A percentile compares a stretch with the other conserved stretches of the same genome.
These are phyloP conservation scores for Anagrus nilaparvatae DNA, from an alignment of 1,140 invertebrate genomes.

Conservation along the genomic window DNA sequence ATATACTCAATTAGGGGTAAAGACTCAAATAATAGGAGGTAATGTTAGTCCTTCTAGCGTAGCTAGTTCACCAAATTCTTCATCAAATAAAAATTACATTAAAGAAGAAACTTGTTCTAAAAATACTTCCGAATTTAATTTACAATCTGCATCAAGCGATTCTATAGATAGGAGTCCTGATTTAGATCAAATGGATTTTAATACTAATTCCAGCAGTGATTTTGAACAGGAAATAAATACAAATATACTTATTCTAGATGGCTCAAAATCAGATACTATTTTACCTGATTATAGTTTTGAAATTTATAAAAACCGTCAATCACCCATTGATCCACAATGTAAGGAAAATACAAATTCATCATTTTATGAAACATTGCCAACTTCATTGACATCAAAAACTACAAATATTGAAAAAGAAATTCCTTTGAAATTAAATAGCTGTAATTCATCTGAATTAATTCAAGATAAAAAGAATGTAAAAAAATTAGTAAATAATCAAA, in stretches of 20 bases:
- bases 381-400: no score
- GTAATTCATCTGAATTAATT: no score
- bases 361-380: no score
- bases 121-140: no score
- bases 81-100: background rate
- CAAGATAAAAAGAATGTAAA: slow-evolving; percentile 20
- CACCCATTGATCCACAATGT: no score
- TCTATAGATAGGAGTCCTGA: no score
- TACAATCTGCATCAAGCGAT: no score
- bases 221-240: slow-evolving; percentile 5
- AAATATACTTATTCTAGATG: background rate
- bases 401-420: no score
- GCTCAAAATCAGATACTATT: slow-evolving; percentile 1
- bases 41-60: slow-evolving; percentile 35
- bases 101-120: no score
- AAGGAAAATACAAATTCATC: no score
- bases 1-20: slow-evolving; percentile 27
- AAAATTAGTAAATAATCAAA: slow-evolving; percentile 29
- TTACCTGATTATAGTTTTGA: slow-evolving; percentile 4
- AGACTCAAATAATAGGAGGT: slow-evolving; percentile 24
- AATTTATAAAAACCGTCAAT: no score
- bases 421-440: no score
- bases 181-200: slow-evolving; percentile 1
- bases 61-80: slow-evolving; percentile 38
- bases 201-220: slow-evolving; percentile 7